Conservation (phyloP, 1,140 invertebrate species). For the Drosophila auraria region DNA sequence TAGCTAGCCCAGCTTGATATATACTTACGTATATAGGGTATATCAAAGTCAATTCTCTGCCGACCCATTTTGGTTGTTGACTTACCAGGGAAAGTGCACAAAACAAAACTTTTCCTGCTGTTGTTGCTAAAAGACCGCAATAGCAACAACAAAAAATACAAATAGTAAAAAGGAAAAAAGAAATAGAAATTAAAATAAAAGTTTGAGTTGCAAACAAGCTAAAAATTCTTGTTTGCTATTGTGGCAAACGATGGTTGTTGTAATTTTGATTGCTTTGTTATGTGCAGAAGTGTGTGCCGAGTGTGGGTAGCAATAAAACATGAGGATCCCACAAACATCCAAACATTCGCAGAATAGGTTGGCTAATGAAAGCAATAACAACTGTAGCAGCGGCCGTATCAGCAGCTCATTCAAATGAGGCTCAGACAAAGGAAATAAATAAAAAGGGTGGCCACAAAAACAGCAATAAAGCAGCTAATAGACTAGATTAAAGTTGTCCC, state of each 20-base stretch:
- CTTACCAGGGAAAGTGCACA: constrained; percentile 60
- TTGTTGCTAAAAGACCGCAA: constrained; percentile 50
- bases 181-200: constrained; percentile 54
- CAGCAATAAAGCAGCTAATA: constrained; percentile 73
- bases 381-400: constrained; percentile 30
- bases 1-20: not conserved
- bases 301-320: constrained; percentile 57
- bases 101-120: constrained; percentile 63
- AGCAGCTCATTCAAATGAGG: constrained; percentile 51
- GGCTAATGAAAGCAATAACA: constrained; percentile 57
- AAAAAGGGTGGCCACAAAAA: constrained; percentile 47
- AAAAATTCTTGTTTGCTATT: constrained; percentile 72
- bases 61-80: constrained; percentile 52
- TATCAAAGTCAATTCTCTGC: constrained; percentile 30
- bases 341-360: constrained; percentile 35
- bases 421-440: constrained; percentile 36
- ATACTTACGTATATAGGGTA: constrained; percentile 9
- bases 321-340: constrained; percentile 30
- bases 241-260: constrained; percentile 58
- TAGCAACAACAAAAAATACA: constrained; percentile 32
- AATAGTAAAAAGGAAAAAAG: constrained; percentile 42
- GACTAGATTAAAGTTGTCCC: constrained; percentile 69
- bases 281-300: constrained; percentile 37
- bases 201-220: constrained; percentile 73
- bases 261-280: constrained; percentile 78